A percentile compares a stretch with the other conserved stretches of the same genome.
phyloP scores from a whole-genome alignment of 2,797 vertebrate genomes.

The Cynopterus sphinx region DNA sequence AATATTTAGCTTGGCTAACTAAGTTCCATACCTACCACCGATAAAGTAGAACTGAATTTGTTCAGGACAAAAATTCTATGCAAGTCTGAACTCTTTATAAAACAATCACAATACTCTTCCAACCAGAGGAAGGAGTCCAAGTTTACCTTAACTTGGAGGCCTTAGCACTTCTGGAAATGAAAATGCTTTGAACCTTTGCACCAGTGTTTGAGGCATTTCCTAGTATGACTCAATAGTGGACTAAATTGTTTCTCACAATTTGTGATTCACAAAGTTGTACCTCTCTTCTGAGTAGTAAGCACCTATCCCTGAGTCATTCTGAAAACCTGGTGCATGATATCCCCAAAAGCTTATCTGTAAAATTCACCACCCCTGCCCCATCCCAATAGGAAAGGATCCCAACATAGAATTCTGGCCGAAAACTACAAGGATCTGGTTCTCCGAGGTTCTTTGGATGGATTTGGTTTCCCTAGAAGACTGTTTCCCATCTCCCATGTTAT shows the following conservation, averaged over 20 bases:
- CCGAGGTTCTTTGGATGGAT: not conserved
- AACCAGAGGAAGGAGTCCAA: not conserved
- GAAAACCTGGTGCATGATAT: not conserved
- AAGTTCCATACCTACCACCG: not conserved
- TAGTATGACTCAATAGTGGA: not conserved
- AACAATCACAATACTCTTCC: not conserved
- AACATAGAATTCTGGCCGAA: not conserved
- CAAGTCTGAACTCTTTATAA: not conserved
- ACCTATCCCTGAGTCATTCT: not conserved
- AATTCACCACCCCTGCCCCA: not conserved
- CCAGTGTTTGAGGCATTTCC: not conserved
- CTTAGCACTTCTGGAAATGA: slow-evolving; percentile 15
- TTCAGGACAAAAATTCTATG: not conserved
- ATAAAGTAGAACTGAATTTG: not conserved
- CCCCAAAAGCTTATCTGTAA: not conserved
- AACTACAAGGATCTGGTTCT: not conserved
- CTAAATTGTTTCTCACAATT: not conserved
- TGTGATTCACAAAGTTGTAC: not conserved
- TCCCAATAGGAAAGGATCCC: not conserved
- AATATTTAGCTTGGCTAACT: not conserved
- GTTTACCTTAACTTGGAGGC: not conserved
- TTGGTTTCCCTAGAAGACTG: slow-evolving; percentile 25
- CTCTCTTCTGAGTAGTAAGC: not conserved
- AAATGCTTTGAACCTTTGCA: slow-evolving; percentile 15
- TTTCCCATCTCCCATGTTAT: slow-evolving; percentile 44